phyloP scores from a whole-genome alignment of 2,113 vertebrate genomes.

The Malurus elegans region DNA sequence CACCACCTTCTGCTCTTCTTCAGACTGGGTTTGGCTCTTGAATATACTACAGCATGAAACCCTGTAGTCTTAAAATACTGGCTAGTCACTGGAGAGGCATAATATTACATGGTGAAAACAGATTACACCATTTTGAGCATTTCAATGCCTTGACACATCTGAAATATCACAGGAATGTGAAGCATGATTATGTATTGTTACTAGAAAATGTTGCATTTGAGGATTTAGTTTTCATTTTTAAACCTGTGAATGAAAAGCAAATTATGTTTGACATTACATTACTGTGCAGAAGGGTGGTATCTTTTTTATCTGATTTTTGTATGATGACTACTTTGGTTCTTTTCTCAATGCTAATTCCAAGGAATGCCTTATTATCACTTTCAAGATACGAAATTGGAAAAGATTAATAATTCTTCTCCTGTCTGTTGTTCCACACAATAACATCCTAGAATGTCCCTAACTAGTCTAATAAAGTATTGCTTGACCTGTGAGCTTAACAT shows the following conservation, averaged over 20 bases:
- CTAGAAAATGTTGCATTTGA: background rate
- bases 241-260: background rate
- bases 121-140: background rate
- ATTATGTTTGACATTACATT: background rate
- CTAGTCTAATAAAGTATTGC: background rate
- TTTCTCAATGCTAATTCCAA: background rate
- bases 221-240: background rate
- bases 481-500: background rate
- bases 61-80: background rate
- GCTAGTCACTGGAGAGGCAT: background rate
- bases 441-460: background rate
- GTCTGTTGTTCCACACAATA: background rate
- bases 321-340: background rate
- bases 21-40: background rate
- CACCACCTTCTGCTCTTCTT: fast-evolving
- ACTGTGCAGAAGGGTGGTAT: background rate
- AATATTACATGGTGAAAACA: no score
- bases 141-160: fast-evolving
- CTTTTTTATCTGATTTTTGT: background rate
- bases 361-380: background rate
- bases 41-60: background rate
- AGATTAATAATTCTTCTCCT: background rate
- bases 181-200: fast-evolving
- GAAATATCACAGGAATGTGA: fast-evolving
- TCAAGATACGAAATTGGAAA: background rate